Evolutionary conservation across 2,113 vertebrate genomes (phyloP).

Genomic region (Mus pahari): DNA sequence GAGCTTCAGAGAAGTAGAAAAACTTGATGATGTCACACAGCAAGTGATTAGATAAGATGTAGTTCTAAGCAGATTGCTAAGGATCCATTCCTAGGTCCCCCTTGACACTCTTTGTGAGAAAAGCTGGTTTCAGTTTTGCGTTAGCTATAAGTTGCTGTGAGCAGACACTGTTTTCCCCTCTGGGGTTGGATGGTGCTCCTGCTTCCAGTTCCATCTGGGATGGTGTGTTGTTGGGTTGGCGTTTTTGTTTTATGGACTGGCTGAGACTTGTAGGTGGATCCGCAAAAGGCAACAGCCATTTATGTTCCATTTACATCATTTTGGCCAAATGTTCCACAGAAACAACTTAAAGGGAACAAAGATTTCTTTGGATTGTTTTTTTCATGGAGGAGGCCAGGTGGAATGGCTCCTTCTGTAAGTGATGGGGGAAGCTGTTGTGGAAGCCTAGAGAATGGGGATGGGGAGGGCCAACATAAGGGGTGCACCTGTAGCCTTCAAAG

Average conservation of each 20-base stretch:
- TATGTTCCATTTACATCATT: neutral
- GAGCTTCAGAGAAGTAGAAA: constrained; percentile 7
- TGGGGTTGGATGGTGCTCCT: neutral
- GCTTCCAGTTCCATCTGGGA: neutral
- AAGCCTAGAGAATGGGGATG: neutral
- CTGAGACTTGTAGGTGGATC: neutral
- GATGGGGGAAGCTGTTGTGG: neutral
- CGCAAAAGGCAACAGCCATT: constrained; percentile 14
- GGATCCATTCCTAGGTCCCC: neutral
- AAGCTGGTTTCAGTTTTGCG: neutral
- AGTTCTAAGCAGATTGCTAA: neutral
- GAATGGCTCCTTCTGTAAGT: neutral
- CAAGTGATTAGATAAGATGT: neutral
- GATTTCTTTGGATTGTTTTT: neutral
- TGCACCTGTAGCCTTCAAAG: neutral
- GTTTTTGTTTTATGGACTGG: neutral
- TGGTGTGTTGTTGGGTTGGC: neutral
- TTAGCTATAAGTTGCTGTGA: neutral
- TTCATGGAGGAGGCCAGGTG: neutral
- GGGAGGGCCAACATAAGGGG: neutral
- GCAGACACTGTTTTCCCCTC: neutral
- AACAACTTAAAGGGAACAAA: neutral
- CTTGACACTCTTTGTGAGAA: neutral
- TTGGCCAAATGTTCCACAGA: neutral
- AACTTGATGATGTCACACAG: neutral